Evolutionary conservation across 2,797 vertebrate species (phyloP).

Genomic region (Sebastes hopkinsi): DNA sequence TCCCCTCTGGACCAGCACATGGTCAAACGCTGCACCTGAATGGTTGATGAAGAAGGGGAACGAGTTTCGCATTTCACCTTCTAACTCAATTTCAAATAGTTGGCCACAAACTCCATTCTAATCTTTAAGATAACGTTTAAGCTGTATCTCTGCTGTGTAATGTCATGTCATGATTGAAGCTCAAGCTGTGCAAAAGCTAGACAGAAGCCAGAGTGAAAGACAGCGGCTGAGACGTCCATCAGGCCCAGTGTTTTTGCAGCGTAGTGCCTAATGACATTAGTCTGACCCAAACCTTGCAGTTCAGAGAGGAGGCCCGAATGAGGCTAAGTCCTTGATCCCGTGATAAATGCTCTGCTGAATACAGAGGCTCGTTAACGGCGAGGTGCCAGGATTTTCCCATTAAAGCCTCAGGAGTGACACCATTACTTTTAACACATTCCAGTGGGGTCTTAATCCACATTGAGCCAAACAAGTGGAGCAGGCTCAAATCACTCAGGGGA

Average conservation of each 20-base stretch:
- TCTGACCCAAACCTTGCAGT: constrained; percentile 33
- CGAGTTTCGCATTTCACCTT: not conserved
- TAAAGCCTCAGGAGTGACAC: constrained; percentile 37
- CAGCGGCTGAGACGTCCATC: not conserved
- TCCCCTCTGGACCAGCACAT: not conserved
- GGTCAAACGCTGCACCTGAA: not conserved
- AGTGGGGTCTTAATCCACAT: constrained; percentile 40
- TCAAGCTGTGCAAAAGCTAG: not conserved
- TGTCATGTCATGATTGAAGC: not conserved
- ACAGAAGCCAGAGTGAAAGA: not conserved
- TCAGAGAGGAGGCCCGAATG: constrained; percentile 46
- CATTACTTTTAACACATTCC: constrained; percentile 56
- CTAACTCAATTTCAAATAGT: not conserved
- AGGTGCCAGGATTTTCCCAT: constrained; percentile 59
- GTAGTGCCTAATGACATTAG: constrained; percentile 19
- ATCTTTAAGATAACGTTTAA: not conserved
- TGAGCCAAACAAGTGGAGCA: constrained; percentile 26
- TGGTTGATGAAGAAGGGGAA: not conserved
- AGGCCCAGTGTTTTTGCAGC: constrained; percentile 24
- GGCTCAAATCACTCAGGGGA: not conserved
- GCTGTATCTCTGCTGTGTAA: not conserved
- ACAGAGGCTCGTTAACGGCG: constrained; percentile 59
- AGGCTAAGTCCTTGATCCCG: constrained; percentile 59
- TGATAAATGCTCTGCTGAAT: constrained; percentile 58
- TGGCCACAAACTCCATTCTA: not conserved